Conservation (phyloP, 2,113 vertebrate species). For the Notothenia coriiceps region DNA sequence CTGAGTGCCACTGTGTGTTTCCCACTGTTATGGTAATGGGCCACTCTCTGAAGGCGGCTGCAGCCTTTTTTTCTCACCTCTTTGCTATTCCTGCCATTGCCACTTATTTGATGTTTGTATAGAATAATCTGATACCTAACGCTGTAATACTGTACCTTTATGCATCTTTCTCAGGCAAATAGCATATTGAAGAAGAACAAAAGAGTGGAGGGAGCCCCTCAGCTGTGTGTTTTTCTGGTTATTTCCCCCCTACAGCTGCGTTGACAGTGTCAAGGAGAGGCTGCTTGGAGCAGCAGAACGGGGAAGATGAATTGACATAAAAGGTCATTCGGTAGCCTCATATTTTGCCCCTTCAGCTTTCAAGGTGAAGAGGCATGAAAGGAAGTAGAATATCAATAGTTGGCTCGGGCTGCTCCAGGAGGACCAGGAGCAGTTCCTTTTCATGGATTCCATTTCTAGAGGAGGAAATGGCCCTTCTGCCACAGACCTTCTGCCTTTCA, state of each 20-base stretch:
- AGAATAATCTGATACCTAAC: conserved; percentile 46
- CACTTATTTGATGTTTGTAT: conserved; percentile 39
- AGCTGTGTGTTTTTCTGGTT: no score
- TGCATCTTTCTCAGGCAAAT: conserved; percentile 51
- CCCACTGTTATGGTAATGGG: conserved; percentile 76
- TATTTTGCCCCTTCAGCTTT: conserved; percentile 76
- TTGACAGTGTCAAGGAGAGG: conserved; percentile 46
- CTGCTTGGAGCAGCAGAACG: conserved; percentile 51
- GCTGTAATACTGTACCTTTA: conserved; percentile 22
- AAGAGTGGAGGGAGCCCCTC: background rate
- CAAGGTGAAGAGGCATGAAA: conserved; percentile 78
- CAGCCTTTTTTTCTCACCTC: conserved; percentile 26
- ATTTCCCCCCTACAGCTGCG: conserved; percentile 16
- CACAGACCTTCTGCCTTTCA: conserved; percentile 72
- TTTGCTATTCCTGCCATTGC: conserved; percentile 43
- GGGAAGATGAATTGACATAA: conserved; percentile 74
- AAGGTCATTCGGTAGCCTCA: conserved; percentile 77
- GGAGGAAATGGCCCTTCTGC: conserved; percentile 66
- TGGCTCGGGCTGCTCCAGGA: conserved; percentile 46
- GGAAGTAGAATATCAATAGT: conserved; percentile 76
- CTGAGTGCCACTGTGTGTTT: conserved; percentile 67
- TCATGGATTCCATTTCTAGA: conserved; percentile 59
- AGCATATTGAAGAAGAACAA: conserved; percentile 4
- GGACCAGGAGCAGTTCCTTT: conserved; percentile 63
- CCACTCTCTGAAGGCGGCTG: conserved; percentile 38